Evolutionary conservation across 37 sponge, comb jelly and placozoan species (phyloP), one percentile per base, ranked within the genome.

Genomic region (Beroe forskalii): DNA sequence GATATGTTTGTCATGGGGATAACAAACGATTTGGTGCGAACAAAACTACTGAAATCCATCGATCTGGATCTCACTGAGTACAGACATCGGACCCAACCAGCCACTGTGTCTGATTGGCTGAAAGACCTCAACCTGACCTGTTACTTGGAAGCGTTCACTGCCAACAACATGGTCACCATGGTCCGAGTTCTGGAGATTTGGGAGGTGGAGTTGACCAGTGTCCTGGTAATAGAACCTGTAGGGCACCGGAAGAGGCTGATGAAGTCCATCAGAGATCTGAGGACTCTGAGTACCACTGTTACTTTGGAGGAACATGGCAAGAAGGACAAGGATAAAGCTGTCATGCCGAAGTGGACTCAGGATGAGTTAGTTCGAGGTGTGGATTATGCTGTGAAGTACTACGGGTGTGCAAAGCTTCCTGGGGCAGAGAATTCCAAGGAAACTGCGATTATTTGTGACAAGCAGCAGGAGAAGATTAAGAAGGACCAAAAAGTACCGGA

Each of bases 111-210:
- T 32, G 86, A 80, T 12, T 80, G 86, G 86, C 22, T 80, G 30
- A 80, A 4, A 39, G 37, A 35, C 0, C 28, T 80, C 25, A 1
- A 44, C 31, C 86, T 80, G 25, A 44, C 30, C 55, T 33, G 35
- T 33, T 80, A 80, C 30, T 28, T 44, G 38, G n/a, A 41, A 12
- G 35, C 20, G 44, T 80, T 80, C 22, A 41, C 42, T 28, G 17
- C 40, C 31, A 20, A 38, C 24, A 41, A 37, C 27, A 80, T 80
- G 44, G 12, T 17, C 55, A 48, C 55, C 55, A 48, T 80, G 4
- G n/a, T 19, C 30, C 40, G 86, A 42, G 86, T 80, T 41, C 86
- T 80, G 55, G 86, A 41, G 44, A 80, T 80, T 80, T 80, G 86
- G 86, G 86, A 80, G 55, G 25, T 80, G 19, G 86, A 80, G 55